Conservation (phyloP, 2,797 vertebrate genomes). For the Ispidina picta region DNA sequence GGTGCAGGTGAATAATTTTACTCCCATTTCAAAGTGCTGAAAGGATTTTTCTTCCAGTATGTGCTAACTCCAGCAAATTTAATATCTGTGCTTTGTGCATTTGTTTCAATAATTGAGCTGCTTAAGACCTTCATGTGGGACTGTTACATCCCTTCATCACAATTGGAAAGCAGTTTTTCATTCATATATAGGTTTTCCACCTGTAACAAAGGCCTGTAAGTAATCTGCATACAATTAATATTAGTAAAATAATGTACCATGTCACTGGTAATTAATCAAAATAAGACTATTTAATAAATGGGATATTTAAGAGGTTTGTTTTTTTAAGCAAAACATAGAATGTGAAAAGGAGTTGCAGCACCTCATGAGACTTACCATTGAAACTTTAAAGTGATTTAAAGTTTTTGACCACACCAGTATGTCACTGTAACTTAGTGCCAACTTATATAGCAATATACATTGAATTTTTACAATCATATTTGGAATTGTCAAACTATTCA, state of each 20-base stretch:
- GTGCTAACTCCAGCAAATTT: not conserved
- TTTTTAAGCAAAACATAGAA: not conserved
- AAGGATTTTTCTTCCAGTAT: not conserved
- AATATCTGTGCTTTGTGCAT: not conserved
- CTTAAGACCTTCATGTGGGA: not conserved
- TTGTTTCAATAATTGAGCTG: not conserved
- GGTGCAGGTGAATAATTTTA: not conserved
- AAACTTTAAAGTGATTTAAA: not conserved
- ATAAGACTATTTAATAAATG: not conserved
- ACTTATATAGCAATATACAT: no score
- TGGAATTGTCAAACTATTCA: not conserved
- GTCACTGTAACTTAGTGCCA: not conserved
- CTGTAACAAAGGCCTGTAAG: not conserved
- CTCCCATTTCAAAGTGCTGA: not conserved
- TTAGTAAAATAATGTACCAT: not conserved
- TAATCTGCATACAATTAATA: not conserved
- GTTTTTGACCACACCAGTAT: not conserved
- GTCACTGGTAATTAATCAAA: not conserved
- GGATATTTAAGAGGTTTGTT: not conserved
- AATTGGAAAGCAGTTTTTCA: not conserved
- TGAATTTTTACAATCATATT: not conserved
- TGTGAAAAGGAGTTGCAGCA: not conserved
- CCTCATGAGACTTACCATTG: not conserved
- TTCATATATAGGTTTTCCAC: not conserved
- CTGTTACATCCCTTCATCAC: not conserved